phyloP scores from a whole-genome alignment of 2,797 vertebrate genomes.

The Mionectes olivaceus region DNA sequence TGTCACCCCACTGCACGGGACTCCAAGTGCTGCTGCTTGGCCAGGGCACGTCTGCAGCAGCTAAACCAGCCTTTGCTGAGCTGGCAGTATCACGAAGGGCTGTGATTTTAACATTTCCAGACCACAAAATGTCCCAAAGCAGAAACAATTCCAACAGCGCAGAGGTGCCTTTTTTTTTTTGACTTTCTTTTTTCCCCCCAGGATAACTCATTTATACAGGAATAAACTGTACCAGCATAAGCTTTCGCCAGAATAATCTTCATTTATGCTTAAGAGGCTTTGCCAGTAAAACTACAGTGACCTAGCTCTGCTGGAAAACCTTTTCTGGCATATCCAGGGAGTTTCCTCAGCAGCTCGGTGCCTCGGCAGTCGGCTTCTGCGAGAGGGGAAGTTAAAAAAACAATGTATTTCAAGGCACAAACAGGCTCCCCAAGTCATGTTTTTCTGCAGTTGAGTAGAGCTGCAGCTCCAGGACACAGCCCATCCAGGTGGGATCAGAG shows the following conservation, averaged over 20 bases:
- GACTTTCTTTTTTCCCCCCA: background rate
- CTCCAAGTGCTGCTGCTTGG: background rate
- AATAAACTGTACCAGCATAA: slow-evolving; percentile 61
- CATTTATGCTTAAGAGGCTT: slow-evolving; percentile 64
- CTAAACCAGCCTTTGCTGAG: background rate
- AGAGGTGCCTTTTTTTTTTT: background rate
- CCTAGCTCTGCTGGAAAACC: slow-evolving; percentile 55
- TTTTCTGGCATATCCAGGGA: background rate
- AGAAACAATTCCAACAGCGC: background rate
- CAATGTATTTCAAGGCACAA: background rate
- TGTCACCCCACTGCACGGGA: background rate
- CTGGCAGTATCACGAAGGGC: background rate
- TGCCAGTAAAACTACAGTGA: slow-evolving; percentile 67
- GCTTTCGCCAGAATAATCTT: slow-evolving; percentile 56
- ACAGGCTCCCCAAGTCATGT: rapidly evolving
- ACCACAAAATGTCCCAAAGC: background rate
- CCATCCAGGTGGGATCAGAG: rapidly evolving
- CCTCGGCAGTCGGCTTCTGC: background rate
- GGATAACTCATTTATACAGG: slow-evolving; percentile 33
- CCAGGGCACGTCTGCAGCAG: background rate
- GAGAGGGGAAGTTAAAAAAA: background rate
- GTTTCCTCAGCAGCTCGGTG: background rate
- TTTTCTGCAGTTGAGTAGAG: background rate
- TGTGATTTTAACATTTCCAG: slow-evolving; percentile 8
- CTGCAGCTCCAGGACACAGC: background rate